Conservation (phyloP, 2,113 vertebrate genomes). For the Rattus rattus region DNA sequence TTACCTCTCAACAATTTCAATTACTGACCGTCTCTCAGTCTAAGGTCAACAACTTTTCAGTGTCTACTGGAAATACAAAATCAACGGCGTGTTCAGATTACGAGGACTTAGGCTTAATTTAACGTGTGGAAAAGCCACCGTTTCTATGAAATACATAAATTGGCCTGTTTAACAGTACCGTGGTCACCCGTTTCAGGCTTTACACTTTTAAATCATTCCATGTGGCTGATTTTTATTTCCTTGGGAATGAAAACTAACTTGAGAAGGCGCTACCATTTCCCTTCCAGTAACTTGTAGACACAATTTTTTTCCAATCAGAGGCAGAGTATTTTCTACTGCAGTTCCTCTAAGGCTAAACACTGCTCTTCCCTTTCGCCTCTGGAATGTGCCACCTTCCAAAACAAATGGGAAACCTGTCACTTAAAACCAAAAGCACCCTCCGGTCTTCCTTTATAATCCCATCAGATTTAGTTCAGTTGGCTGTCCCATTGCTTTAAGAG, state of each 20-base stretch:
- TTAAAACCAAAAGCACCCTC: neutral
- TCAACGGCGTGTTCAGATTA: neutral
- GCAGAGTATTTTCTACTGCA: slow-evolving; percentile 41
- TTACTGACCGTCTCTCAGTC: neutral
- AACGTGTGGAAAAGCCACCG: neutral
- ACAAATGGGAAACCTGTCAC: slow-evolving; percentile 37
- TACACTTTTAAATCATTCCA: slow-evolving; percentile 21
- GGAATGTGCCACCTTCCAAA: slow-evolving; percentile 50
- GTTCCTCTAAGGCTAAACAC: neutral
- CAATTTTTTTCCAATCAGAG: neutral
- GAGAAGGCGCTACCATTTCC: slow-evolving; percentile 21
- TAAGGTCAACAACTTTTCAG: neutral
- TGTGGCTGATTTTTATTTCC: slow-evolving; percentile 36
- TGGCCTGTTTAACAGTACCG: neutral
- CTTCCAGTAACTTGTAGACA: slow-evolving; percentile 3
- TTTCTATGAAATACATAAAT: neutral
- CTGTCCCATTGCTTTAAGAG: neutral
- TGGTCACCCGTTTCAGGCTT: neutral
- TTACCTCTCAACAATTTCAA: neutral
- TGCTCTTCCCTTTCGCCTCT: neutral
- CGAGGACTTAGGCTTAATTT: neutral
- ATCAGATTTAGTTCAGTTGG: neutral
- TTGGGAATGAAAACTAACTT: neutral
- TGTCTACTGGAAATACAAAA: neutral
- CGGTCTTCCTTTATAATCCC: neutral